phyloP scores from a whole-genome alignment of 2,797 vertebrate species.

The Otolemur crassicaudatus region DNA sequence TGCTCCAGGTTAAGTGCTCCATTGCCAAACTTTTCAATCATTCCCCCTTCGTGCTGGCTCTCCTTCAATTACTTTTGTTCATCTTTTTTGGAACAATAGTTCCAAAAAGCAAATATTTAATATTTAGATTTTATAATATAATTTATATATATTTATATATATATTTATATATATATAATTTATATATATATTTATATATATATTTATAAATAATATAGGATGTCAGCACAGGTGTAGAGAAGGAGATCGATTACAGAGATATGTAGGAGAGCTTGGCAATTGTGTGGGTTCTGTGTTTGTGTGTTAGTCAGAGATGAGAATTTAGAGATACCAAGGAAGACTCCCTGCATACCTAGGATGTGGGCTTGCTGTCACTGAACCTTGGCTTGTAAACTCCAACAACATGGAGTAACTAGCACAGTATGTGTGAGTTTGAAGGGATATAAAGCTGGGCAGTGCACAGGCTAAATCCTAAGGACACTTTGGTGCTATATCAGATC shows the following conservation, averaged over 20 bases:
- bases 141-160: too few species aligned
- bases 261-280: not conserved
- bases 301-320: not conserved
- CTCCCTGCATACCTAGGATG: not conserved
- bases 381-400: not conserved
- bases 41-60: not conserved
- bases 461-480: not conserved
- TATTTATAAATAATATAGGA: too few species aligned
- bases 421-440: not conserved
- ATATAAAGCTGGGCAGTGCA: not conserved
- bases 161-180: too few species aligned
- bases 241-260: not conserved
- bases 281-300: not conserved
- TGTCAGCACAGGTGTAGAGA: not conserved
- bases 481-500: not conserved
- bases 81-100: not conserved
- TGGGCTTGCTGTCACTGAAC: too few species aligned
- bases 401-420: not conserved
- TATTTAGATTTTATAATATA: conserved; percentile 20
- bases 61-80: not conserved
- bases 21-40: not conserved
- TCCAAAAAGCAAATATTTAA: not conserved
- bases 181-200: too few species aligned
- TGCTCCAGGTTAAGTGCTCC: not conserved
- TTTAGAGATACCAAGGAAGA: not conserved